Percentiles rank a stretch among this genome's conserved stretches.
Evolutionary conservation across 2,113 vertebrate species (phyloP).

Genomic region (Plotosus lineatus): DNA sequence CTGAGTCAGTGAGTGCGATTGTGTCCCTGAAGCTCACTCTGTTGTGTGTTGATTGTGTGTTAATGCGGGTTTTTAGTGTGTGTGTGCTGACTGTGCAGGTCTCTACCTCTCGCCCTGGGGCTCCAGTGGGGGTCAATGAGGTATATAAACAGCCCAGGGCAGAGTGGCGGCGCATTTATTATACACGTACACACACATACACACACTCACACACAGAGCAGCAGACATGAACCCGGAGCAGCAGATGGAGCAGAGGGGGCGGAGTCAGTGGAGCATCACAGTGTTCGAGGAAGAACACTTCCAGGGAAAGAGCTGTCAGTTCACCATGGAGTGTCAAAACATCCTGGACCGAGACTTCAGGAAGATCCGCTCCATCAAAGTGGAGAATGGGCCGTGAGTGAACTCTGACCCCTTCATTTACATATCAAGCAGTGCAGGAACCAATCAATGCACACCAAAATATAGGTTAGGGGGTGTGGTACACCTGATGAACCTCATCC

Average conservation of each 20-base stretch:
- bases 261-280: constrained; percentile 88
- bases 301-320: constrained; percentile 92
- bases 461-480: neutral
- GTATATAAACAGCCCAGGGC: constrained; percentile 71
- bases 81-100: constrained; percentile 78
- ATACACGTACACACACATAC: constrained; percentile 49
- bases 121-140: constrained; percentile 53
- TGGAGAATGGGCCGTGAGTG: constrained; percentile 92
- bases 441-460: neutral
- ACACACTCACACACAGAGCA: constrained; percentile 31
- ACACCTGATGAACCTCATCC: neutral
- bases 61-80: constrained; percentile 72
- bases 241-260: constrained; percentile 85
- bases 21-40: constrained; percentile 69
- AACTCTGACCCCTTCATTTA: neutral
- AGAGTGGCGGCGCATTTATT: constrained; percentile 67
- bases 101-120: constrained; percentile 58
- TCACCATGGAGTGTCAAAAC: constrained; percentile 91
- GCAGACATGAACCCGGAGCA: constrained; percentile 85
- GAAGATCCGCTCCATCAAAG: constrained; percentile 95
- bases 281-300: constrained; percentile 96
- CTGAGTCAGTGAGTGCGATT: constrained; percentile 74
- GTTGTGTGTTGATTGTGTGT: constrained; percentile 63
- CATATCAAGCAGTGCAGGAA: neutral
- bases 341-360: constrained; percentile 90